These are phyloP conservation scores for Hirtodrosophila cameraria DNA, from an alignment of 2,888 invertebrate species.

Conservation along the genomic window DNA sequence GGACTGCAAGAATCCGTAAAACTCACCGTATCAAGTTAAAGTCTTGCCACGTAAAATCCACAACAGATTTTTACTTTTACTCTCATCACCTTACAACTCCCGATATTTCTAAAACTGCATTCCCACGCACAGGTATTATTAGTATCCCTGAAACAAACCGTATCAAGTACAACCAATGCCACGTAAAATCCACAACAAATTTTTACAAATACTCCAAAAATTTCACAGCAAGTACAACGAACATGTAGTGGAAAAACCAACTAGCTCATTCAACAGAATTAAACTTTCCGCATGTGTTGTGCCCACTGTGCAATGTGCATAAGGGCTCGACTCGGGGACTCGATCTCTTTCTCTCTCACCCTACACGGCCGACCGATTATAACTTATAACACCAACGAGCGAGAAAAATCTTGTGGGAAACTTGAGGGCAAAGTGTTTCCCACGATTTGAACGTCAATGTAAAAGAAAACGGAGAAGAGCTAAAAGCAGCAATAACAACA, in stretches of 20 bases:
- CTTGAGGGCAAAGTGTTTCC: slow-evolving; percentile 84
- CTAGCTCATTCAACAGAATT: slow-evolving; percentile 32
- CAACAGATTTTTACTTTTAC: no score
- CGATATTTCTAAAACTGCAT: slow-evolving; percentile 1
- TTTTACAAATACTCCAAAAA: slow-evolving; percentile 6
- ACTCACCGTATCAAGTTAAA: not conserved
- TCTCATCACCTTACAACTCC: slow-evolving; percentile 3
- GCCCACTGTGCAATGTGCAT: slow-evolving; percentile 80
- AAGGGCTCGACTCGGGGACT: slow-evolving; percentile 63
- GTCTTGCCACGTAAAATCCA: slow-evolving; percentile 4
- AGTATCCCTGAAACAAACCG: not conserved
- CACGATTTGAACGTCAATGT: slow-evolving; percentile 82
- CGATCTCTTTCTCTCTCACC: slow-evolving; percentile 35
- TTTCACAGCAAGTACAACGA: slow-evolving; percentile 33
- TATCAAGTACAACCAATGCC: slow-evolving; percentile 2
- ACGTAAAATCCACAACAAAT: slow-evolving; percentile 11
- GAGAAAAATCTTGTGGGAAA: slow-evolving; percentile 84
- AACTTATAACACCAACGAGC: slow-evolving; percentile 81
- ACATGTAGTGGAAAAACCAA: slow-evolving; percentile 58
- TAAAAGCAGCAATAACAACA: slow-evolving; percentile 45
- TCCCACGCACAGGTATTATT: not conserved
- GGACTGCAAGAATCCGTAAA: not conserved
- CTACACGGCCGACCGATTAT: slow-evolving; percentile 73
- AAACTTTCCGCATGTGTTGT: slow-evolving; percentile 46
- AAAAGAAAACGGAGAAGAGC: slow-evolving; percentile 79